A percentile compares a stretch with the other conserved stretches of the same genome.
phyloP scores from a whole-genome alignment of 2,113 vertebrate genomes.

The Pelodiscus sinensis region DNA sequence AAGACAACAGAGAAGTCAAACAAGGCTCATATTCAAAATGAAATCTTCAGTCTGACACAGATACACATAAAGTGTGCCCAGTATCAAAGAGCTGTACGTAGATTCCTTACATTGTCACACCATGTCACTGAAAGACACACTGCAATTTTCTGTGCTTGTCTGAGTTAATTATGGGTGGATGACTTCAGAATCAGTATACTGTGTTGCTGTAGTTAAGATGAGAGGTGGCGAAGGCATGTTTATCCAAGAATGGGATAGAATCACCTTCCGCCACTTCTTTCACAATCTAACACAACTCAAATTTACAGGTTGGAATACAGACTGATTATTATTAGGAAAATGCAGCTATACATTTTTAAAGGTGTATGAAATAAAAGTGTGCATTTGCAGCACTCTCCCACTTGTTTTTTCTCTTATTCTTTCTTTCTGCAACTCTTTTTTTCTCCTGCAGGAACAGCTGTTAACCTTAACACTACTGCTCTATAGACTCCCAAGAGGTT shows the following conservation, averaged over 20 bases:
- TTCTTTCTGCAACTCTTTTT: neutral
- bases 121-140: neutral
- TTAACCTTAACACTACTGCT: neutral
- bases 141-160: neutral
- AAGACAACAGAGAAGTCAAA: neutral
- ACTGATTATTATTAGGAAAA: conserved; percentile 6
- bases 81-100: neutral
- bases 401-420: neutral
- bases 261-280: neutral
- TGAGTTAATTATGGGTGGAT: neutral
- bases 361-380: neutral
- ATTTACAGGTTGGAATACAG: neutral
- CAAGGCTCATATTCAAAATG: neutral
- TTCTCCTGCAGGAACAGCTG: neutral
- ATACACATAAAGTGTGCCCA: neutral
- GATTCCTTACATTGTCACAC: neutral
- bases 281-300: neutral
- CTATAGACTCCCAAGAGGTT: neutral
- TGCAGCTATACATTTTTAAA: neutral
- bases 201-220: neutral
- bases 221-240: neutral
- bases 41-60: neutral
- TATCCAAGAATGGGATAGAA: neutral
- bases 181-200: neutral
- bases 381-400: neutral